Conservation (phyloP, 2,888 invertebrate species). For the Idaea aversata region DNA sequence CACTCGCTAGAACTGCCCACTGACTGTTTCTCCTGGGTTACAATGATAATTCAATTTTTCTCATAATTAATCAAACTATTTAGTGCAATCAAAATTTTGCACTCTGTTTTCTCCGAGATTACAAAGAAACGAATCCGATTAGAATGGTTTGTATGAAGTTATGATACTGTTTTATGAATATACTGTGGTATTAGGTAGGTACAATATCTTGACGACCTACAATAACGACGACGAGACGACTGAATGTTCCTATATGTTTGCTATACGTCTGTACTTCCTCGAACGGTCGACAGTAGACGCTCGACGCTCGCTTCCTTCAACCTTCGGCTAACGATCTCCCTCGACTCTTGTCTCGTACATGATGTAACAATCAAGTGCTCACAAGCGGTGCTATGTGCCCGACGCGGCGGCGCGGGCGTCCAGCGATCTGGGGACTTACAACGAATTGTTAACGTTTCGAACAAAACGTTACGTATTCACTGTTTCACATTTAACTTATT, state of each 20-base stretch:
- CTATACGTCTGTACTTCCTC: constrained; percentile 48
- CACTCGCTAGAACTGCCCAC: too few species aligned
- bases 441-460: too few species aligned
- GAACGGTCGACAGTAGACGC: too few species aligned
- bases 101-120: too few species aligned
- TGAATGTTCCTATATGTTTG: constrained; percentile 55
- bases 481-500: too few species aligned
- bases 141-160: neutral
- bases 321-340: neutral
- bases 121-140: constrained; percentile 1
- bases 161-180: constrained; percentile 37
- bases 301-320: constrained; percentile 16
- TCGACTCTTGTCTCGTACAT: neutral
- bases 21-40: too few species aligned
- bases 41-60: too few species aligned
- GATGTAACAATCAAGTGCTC: constrained; percentile 41
- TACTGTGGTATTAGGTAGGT: constrained; percentile 51
- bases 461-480: too few species aligned
- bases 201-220: constrained; percentile 38
- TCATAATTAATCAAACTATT: too few species aligned
- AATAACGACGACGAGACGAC: constrained; percentile 54
- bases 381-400: constrained; percentile 54
- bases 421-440: too few species aligned
- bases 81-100: too few species aligned
- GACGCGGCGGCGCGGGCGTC: constrained; percentile 6